A percentile compares a stretch with the other conserved stretches of the same genome.
Conservation (phyloP, 2,113 vertebrate species). For the Oncorhynchus mykiss region DNA sequence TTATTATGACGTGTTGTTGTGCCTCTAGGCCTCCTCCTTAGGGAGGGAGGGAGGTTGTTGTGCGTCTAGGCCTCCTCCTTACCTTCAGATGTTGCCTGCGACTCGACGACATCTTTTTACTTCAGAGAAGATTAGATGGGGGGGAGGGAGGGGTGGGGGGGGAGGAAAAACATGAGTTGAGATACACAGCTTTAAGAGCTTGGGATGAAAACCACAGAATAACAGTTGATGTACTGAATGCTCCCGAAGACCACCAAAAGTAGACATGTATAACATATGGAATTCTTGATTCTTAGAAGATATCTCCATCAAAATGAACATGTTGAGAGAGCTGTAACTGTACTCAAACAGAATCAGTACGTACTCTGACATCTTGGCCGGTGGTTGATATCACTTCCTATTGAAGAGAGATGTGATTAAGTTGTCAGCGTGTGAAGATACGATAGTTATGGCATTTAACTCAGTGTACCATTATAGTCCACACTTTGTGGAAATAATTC, state of each 20-base stretch:
- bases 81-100: constrained; percentile 87
- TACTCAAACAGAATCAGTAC: constrained; percentile 12
- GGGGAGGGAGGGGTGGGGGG: neutral
- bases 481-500: neutral
- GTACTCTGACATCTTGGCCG: constrained; percentile 53
- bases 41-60: no score
- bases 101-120: constrained; percentile 81
- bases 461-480: neutral
- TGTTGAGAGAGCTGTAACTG: neutral
- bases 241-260: neutral
- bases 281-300: neutral
- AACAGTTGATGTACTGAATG: neutral
- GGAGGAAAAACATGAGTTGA: neutral
- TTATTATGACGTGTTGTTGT: no score
- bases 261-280: no score
- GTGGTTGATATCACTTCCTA: constrained; percentile 3
- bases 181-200: neutral
- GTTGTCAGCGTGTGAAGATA: neutral
- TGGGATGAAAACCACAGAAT: no score
- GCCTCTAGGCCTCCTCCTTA: no score
- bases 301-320: neutral
- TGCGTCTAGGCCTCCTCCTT: constrained; percentile 2
- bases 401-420: neutral
- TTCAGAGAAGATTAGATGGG: constrained; percentile 55
- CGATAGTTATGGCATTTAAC: neutral